phyloP scores from a whole-genome alignment of 2,113 vertebrate species.

The Penelope pileata region DNA sequence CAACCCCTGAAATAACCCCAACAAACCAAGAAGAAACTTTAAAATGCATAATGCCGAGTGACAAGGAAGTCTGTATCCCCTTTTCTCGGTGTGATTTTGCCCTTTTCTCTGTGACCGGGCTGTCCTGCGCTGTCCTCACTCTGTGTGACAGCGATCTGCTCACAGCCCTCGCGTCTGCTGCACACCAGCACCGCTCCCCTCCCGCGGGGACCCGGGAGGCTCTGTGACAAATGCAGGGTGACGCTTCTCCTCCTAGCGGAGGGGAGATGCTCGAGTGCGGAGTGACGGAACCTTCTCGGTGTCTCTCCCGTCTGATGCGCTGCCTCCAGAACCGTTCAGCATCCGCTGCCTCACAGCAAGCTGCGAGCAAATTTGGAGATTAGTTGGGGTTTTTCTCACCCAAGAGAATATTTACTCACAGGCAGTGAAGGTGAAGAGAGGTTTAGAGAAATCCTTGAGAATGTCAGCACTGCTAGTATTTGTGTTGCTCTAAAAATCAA shows the following conservation, averaged over 20 bases:
- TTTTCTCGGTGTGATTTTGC: neutral
- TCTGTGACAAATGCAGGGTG: neutral
- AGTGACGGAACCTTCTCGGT: neutral
- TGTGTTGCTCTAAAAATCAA: neutral
- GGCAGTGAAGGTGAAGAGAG: neutral
- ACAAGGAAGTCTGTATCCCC: neutral
- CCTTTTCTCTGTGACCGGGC: neutral
- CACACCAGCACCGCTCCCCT: neutral
- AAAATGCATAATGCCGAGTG: accelerated
- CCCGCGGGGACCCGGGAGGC: accelerated
- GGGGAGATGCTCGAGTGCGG: neutral
- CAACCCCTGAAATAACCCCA: neutral
- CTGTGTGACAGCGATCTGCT: neutral
- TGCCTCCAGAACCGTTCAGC: neutral
- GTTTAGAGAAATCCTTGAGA: neutral
- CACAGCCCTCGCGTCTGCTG: neutral
- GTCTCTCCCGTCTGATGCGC: neutral
- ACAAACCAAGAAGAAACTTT: neutral
- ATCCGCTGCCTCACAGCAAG: neutral
- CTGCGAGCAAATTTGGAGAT: neutral
- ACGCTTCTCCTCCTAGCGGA: neutral
- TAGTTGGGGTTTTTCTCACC: neutral
- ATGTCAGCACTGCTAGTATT: neutral
- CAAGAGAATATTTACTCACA: neutral
- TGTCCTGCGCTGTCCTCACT: neutral